Conservation (phyloP, 2,797 vertebrate species). For the Hipposideros larvatus region DNA sequence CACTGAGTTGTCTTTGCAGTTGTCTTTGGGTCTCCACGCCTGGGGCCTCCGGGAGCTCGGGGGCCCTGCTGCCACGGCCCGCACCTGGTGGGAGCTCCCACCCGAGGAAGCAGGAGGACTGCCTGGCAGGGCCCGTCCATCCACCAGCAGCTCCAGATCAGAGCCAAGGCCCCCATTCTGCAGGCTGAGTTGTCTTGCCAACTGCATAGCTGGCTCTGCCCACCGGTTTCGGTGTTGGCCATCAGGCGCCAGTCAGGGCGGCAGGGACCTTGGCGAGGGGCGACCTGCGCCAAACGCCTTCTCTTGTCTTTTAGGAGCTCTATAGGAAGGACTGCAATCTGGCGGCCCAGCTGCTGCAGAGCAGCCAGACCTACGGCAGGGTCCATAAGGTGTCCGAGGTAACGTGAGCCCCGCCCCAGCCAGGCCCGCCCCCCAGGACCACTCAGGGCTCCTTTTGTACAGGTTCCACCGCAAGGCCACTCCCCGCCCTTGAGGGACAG, state of each 20-base stretch:
- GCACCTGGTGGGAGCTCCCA: not conserved
- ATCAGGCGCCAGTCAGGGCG: fast-evolving
- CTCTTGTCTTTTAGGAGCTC: constrained; percentile 91
- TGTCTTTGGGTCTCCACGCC: too few relatives aligned
- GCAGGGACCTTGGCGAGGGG: not conserved
- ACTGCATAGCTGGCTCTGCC: fast-evolving
- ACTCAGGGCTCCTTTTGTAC: not conserved
- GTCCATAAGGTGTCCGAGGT: constrained; percentile 97
- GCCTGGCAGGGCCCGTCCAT: not conserved
- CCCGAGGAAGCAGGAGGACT: not conserved
- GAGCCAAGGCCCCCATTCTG: not conserved
- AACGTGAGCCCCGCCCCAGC: constrained; percentile 78
- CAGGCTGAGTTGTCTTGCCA: not conserved
- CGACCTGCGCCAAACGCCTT: not conserved
- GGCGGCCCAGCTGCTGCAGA: constrained; percentile 96
- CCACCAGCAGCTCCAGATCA: not conserved
- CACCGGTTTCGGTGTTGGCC: fast-evolving
- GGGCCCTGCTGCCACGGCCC: not conserved
- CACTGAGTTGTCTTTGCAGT: not conserved
- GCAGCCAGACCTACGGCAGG: constrained; percentile 96
- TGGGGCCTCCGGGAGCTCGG: not conserved
- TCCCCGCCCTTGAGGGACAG: constrained; percentile 35
- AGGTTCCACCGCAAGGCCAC: not conserved
- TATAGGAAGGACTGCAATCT: constrained; percentile 99
- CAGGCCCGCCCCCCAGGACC: not conserved